phyloP scores from a whole-genome alignment of 92 coral and sea anemone genomes.

The Meandrina meandrites region DNA sequence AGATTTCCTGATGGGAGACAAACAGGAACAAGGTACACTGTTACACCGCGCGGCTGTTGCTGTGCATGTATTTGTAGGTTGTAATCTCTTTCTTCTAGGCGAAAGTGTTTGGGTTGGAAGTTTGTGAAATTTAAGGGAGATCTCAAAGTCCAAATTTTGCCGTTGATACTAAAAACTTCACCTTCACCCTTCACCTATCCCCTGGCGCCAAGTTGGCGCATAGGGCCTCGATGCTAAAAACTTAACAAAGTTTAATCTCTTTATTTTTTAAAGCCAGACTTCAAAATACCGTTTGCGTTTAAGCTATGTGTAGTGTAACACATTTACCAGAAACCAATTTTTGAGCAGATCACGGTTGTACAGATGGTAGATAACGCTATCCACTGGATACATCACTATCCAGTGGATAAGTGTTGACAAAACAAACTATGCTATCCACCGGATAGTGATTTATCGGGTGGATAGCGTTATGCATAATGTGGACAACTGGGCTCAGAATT shows the following conservation, averaged over 20 bases:
- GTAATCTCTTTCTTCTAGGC: background rate
- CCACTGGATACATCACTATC: too few relatives aligned
- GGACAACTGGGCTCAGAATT: too few relatives aligned
- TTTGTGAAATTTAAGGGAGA: background rate
- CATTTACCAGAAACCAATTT: background rate
- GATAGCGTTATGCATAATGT: too few relatives aligned
- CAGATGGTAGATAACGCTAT: too few relatives aligned
- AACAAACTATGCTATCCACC: too few relatives aligned
- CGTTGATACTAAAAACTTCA: background rate
- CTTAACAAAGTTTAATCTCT: background rate
- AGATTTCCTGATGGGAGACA: conserved; percentile 98
- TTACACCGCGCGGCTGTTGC: background rate
- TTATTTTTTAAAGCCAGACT: background rate
- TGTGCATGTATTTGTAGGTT: background rate
- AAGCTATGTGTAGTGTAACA: background rate
- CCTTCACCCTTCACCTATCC: too few relatives aligned
- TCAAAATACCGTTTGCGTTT: background rate
- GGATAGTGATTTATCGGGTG: too few relatives aligned
- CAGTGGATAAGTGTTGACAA: too few relatives aligned
- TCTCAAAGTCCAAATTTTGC: background rate
- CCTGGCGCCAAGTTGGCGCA: too few relatives aligned
- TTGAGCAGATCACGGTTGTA: too few relatives aligned
- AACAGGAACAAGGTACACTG: conserved; percentile 84
- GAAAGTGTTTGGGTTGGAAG: background rate
- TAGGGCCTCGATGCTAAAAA: too few relatives aligned